Evolutionary conservation across 2,113 vertebrate species (phyloP).

Genomic region (Dascyllus trimaculatus): DNA sequence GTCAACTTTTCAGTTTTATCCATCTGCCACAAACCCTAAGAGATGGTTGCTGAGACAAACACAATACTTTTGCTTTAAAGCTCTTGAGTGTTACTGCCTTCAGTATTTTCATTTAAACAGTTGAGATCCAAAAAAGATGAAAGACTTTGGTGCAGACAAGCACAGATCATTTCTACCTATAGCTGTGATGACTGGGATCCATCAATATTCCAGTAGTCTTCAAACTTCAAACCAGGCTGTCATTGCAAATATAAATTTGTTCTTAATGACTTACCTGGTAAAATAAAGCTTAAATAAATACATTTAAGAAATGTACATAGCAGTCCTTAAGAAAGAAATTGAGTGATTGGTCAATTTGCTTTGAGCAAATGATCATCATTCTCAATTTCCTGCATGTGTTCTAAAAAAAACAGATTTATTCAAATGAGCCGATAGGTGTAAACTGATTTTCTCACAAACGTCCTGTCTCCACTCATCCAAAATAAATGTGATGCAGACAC

Average conservation of each 20-base stretch:
- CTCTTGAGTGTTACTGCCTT: too few relatives aligned
- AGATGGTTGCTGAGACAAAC: too few relatives aligned
- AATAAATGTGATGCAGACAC: neutral
- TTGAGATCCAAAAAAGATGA: too few relatives aligned
- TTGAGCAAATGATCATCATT: neutral
- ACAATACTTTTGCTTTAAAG: too few relatives aligned
- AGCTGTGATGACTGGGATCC: neutral
- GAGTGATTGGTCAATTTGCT: neutral
- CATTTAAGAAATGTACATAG: neutral
- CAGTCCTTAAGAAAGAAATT: neutral
- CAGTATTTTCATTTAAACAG: too few relatives aligned
- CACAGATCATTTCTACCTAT: neutral
- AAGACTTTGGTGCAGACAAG: too few relatives aligned
- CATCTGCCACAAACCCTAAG: too few relatives aligned
- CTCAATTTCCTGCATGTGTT: neutral
- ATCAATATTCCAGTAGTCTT: neutral
- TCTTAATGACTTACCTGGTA: too few relatives aligned
- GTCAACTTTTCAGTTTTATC: too few relatives aligned
- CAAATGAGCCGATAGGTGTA: neutral
- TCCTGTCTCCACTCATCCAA: neutral
- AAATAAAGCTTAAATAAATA: neutral
- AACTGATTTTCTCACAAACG: neutral
- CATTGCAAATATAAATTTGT: too few relatives aligned
- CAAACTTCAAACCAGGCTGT: too few relatives aligned
- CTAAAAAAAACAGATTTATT: neutral